Percentiles rank a stretch among this genome's conserved stretches.
phyloP scores from a whole-genome alignment of 2,888 invertebrate genomes.

The Conomelus anceps region DNA sequence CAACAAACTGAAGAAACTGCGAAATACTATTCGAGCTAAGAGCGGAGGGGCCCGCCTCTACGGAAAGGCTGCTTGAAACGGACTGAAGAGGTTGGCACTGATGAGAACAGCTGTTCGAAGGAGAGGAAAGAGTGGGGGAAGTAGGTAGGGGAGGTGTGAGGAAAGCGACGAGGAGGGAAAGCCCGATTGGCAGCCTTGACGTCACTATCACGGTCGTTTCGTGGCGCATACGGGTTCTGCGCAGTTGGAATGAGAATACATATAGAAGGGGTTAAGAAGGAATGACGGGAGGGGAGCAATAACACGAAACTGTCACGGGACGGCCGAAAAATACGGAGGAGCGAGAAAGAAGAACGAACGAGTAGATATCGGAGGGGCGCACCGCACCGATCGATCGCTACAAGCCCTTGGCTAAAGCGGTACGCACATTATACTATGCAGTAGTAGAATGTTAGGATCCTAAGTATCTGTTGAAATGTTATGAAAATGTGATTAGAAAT shows the following conservation, averaged over 20 bases:
- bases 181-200: not conserved
- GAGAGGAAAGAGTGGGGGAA: not conserved
- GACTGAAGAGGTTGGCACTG: not conserved
- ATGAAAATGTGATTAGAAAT: too few relatives aligned
- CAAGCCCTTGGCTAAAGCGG: not conserved
- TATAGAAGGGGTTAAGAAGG: too few relatives aligned
- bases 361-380: not conserved
- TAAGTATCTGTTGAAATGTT: not conserved
- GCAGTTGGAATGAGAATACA: not conserved
- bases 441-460: not conserved
- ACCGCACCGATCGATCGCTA: not conserved
- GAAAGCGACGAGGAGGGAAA: too few relatives aligned
- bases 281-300: not conserved
- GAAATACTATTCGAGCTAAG: not conserved
- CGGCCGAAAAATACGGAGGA: not conserved
- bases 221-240: not conserved
- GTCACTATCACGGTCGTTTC: not conserved
- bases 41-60: not conserved
- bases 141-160: not conserved
- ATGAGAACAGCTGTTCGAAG: not conserved
- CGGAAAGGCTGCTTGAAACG: not conserved
- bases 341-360: too few relatives aligned
- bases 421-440: not conserved
- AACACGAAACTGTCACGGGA: not conserved
- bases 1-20: not conserved